These are phyloP conservation scores for Luperina testacea DNA, from an alignment of 2,888 invertebrate species.

Conservation along the genomic window DNA sequence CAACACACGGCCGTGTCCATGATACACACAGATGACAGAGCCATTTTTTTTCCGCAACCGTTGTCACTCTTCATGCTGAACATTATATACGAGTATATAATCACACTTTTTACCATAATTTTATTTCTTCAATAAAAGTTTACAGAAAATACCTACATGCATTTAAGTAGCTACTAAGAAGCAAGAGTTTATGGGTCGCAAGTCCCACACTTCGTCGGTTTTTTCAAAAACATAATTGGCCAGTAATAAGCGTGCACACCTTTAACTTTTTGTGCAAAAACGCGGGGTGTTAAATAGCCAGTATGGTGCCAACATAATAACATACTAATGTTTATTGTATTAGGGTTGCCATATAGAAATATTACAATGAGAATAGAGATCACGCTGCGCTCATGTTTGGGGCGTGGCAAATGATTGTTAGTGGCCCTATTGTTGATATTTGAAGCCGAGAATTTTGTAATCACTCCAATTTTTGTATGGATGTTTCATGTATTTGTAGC, in stretches of 20 bases:
- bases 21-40: too few relatives aligned
- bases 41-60: background rate
- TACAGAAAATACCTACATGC: conserved; percentile 10
- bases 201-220: conserved; percentile 47
- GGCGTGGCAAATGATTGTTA: conserved; percentile 86
- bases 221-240: conserved; percentile 68
- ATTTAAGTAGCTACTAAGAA: conserved; percentile 29
- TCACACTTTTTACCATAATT: background rate
- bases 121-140: conserved; percentile 13
- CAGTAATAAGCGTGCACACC: conserved; percentile 67
- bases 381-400: conserved; percentile 88
- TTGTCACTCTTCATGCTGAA: background rate
- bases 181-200: conserved; percentile 45
- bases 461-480: conserved; percentile 78
- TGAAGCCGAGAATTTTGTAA: conserved; percentile 83
- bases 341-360: conserved; percentile 86
- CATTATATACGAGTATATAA: background rate
- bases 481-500: conserved; percentile 54
- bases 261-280: conserved; percentile 72
- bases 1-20: too few relatives aligned
- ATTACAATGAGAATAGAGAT: conserved; percentile 87
- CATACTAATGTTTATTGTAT: conserved; percentile 89
- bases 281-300: conserved; percentile 82
- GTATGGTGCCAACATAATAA: conserved; percentile 87
- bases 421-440: conserved; percentile 84